Evolutionary conservation across 2,888 invertebrate species (phyloP).

Genomic region (Melieria omissa): DNA sequence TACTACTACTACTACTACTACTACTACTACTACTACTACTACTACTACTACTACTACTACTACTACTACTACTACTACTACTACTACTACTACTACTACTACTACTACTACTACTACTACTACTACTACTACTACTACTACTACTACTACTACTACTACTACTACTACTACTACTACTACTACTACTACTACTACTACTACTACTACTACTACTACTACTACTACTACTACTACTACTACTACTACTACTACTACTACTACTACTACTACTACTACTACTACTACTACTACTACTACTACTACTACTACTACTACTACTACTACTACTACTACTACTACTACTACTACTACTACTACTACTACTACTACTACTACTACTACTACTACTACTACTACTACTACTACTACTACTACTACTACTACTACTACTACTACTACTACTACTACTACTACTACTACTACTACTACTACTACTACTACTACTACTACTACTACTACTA

Average conservation of each 20-base stretch:
- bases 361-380: constrained; percentile 1
- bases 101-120: constrained; percentile 1
- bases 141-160: constrained; percentile 1
- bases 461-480: background rate
- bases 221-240: constrained; percentile 1
- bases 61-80: constrained; percentile 1
- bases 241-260: constrained; percentile 1
- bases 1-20: constrained; percentile 1
- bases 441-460: constrained; percentile 1
- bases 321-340: constrained; percentile 1
- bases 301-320: constrained; percentile 1
- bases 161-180: constrained; percentile 1
- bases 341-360: constrained; percentile 1
- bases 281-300: constrained; percentile 1
- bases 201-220: constrained; percentile 1
- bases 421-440: constrained; percentile 1
- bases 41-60: constrained; percentile 1
- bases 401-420: constrained; percentile 1
- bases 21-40: constrained; percentile 1
- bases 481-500: background rate
- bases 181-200: constrained; percentile 1
- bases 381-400: constrained; percentile 1
- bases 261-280: constrained; percentile 1
- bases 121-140: constrained; percentile 1
- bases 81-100: constrained; percentile 1